These are phyloP conservation scores for Plebejus anna DNA, from an alignment of 2,888 invertebrate species.

Conservation along the genomic window DNA sequence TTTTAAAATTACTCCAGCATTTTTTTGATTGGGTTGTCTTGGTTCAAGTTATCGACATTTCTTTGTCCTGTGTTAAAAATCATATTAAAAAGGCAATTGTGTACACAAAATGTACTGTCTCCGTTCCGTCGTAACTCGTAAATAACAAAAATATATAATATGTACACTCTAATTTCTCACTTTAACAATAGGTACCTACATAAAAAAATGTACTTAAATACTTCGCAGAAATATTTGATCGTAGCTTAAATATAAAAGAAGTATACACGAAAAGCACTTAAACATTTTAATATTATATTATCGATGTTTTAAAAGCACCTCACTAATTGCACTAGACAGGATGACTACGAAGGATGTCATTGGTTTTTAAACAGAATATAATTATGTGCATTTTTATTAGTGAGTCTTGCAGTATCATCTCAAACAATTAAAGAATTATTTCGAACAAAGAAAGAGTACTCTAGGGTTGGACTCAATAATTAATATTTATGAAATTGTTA, in stretches of 20 bases:
- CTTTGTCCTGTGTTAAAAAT: too few relatives aligned
- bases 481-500: slow-evolving; percentile 27
- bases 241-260: neutral
- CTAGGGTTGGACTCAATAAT: slow-evolving; percentile 26
- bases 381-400: slow-evolving; percentile 62
- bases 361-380: slow-evolving; percentile 31
- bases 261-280: neutral
- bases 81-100: too few relatives aligned
- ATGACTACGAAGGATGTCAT: slow-evolving; percentile 24
- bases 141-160: too few relatives aligned
- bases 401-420: slow-evolving; percentile 58
- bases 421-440: slow-evolving; percentile 59
- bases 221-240: too few relatives aligned
- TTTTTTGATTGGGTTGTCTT: too few relatives aligned
- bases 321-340: slow-evolving; percentile 19
- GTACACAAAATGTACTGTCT: too few relatives aligned
- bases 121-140: too few relatives aligned
- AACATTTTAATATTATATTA: neutral
- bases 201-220: too few relatives aligned
- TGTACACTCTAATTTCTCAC: too few relatives aligned
- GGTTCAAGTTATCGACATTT: too few relatives aligned
- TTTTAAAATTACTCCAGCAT: too few relatives aligned
- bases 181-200: too few relatives aligned
- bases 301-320: neutral
- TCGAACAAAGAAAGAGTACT: slow-evolving; percentile 31